These are phyloP conservation scores for Bombus picipes DNA, from an alignment of 1,140 invertebrate species.

Conservation along the genomic window DNA sequence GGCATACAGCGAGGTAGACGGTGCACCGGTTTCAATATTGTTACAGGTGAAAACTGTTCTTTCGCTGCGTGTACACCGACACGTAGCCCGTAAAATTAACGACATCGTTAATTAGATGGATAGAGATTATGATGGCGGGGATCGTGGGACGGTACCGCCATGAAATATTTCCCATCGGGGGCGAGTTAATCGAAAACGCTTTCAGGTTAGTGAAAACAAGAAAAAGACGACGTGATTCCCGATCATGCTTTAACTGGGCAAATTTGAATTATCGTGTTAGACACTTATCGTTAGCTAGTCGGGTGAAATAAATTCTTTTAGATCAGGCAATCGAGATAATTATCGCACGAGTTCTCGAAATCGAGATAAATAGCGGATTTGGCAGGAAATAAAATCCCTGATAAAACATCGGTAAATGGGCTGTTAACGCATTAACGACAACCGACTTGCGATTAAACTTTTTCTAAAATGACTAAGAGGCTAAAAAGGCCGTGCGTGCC, in stretches of 20 bases:
- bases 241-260: not conserved
- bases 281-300: too few relatives aligned
- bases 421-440: too few relatives aligned
- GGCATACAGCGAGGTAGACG: slow-evolving; percentile 24
- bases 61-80: not conserved
- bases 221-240: not conserved
- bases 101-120: not conserved
- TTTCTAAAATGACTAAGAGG: too few relatives aligned
- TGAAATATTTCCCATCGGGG: not conserved
- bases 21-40: slow-evolving; percentile 51
- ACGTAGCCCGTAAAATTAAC: not conserved
- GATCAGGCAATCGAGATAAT: not conserved
- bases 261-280: not conserved
- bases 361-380: too few relatives aligned
- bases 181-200: not conserved
- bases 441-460: too few relatives aligned
- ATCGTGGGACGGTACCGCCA: not conserved
- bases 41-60: slow-evolving; percentile 21
- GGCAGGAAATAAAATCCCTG: too few relatives aligned
- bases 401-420: too few relatives aligned
- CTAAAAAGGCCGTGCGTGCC: too few relatives aligned
- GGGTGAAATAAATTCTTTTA: not conserved
- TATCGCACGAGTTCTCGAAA: too few relatives aligned
- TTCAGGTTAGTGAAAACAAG: not conserved
- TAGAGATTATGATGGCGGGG: not conserved